phyloP scores from a whole-genome alignment of 2,888 invertebrate genomes.

The Fissipunctia ypsillon region DNA sequence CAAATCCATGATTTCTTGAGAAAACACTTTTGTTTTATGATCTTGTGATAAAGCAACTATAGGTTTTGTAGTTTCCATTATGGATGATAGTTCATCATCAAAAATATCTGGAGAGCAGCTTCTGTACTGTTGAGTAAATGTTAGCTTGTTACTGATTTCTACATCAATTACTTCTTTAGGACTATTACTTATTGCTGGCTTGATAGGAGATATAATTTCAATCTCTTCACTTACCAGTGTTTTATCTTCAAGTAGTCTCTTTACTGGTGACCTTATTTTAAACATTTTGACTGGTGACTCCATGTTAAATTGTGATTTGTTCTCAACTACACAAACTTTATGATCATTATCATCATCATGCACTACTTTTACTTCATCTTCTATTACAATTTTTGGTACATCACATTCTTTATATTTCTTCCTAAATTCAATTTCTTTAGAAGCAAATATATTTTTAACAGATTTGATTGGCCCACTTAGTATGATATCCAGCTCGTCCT shows the following conservation, averaged over 20 bases:
- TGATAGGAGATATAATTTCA: constrained; percentile 26
- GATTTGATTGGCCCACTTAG: constrained; percentile 80
- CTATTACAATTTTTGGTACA: constrained; percentile 21
- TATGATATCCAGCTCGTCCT: constrained; percentile 81
- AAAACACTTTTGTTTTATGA: constrained; percentile 58
- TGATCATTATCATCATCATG: background rate
- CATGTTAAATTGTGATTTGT: constrained; percentile 4
- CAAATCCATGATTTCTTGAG: constrained; percentile 75
- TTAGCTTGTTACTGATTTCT: constrained; percentile 32
- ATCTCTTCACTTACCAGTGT: constrained; percentile 14
- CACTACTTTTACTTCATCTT: constrained; percentile 10
- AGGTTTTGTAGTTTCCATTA: constrained; percentile 59
- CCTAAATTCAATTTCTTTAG: constrained; percentile 38
- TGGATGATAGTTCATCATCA: constrained; percentile 82
- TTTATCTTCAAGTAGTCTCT: constrained; percentile 7
- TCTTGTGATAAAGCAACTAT: constrained; percentile 48
- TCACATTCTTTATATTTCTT: constrained; percentile 4
- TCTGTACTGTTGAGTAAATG: constrained; percentile 67
- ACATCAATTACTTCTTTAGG: constrained; percentile 23
- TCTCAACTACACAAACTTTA: background rate
- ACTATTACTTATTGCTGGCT: constrained; percentile 8
- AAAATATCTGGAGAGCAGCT: constrained; percentile 87
- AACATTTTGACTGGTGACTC: constrained; percentile 16
- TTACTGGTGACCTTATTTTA: constrained; percentile 26
- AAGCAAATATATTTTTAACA: constrained; percentile 74